phyloP scores from a whole-genome alignment of 2,113 vertebrate genomes.

The Reinhardtius hippoglossoides region DNA sequence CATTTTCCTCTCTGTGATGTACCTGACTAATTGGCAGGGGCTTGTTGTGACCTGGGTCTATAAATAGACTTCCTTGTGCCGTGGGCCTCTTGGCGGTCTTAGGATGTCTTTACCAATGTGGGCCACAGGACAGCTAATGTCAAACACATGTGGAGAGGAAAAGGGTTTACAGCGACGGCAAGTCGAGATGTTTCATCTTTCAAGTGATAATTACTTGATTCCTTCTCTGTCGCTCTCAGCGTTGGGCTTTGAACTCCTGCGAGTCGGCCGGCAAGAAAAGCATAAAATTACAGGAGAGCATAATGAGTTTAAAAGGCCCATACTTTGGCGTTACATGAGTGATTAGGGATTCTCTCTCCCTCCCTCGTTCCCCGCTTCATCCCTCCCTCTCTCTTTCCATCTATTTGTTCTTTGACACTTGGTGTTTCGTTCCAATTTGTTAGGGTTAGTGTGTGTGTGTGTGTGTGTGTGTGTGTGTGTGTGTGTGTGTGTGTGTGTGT shows the following conservation, averaged over 20 bases:
- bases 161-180: slow-evolving; percentile 50
- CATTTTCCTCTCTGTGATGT: slow-evolving; percentile 28
- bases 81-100: slow-evolving; percentile 49
- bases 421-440: slow-evolving; percentile 24
- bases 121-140: slow-evolving; percentile 70
- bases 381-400: slow-evolving; percentile 5
- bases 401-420: slow-evolving; percentile 17
- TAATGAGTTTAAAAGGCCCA: slow-evolving; percentile 55
- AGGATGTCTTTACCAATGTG: slow-evolving; percentile 66
- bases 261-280: slow-evolving; percentile 40
- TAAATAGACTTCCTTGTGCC: slow-evolving; percentile 69
- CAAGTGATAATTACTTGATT: slow-evolving; percentile 72
- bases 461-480: not conserved
- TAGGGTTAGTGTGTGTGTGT: not conserved
- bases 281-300: slow-evolving; percentile 59
- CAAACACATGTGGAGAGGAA: slow-evolving; percentile 73
- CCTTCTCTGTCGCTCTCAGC: slow-evolving; percentile 46
- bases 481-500: slow-evolving; percentile 19
- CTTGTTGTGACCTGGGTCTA: slow-evolving; percentile 63
- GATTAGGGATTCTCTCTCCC: slow-evolving; percentile 23
- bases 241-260: slow-evolving; percentile 59
- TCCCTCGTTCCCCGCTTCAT: slow-evolving; percentile 1
- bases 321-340: slow-evolving; percentile 32
- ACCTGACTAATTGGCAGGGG: slow-evolving; percentile 67
- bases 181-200: slow-evolving; percentile 63